Evolutionary conservation across 2,797 vertebrate species (phyloP).

Genomic region (Phrynocephalus vlangalii): DNA sequence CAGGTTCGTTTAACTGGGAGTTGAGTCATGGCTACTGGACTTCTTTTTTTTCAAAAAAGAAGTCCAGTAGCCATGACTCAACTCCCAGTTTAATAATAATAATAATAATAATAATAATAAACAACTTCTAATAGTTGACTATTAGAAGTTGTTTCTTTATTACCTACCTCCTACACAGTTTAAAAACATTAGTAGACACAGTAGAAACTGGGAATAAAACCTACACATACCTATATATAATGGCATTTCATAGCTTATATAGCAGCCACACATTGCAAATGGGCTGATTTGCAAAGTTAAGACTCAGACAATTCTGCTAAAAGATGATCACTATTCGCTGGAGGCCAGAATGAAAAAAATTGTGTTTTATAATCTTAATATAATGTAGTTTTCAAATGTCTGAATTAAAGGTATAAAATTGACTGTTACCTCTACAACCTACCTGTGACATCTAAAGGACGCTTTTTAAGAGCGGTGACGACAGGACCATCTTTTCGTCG

Average conservation of each 20-base stretch:
- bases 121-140: no score
- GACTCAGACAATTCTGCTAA: not conserved
- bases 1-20: no score
- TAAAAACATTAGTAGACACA: not conserved
- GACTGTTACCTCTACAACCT: slow-evolving; percentile 40
- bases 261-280: not conserved
- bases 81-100: no score
- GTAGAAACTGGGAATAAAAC: not conserved
- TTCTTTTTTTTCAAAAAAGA: no score
- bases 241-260: not conserved
- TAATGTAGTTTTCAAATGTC: not conserved
- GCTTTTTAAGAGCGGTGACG: slow-evolving; percentile 90
- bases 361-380: not conserved
- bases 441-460: slow-evolving; percentile 93
- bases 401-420: slow-evolving; percentile 8
- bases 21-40: no score
- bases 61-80: no score
- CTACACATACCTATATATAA: not conserved
- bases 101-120: no score
- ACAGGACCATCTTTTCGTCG: slow-evolving; percentile 91
- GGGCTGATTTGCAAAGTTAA: not conserved
- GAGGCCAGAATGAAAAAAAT: not conserved
- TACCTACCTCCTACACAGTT: no score
- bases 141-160: no score
- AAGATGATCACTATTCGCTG: not conserved